Base-by-base conservation (phyloP, 2,113 vertebrate genomes). In the Orthonyx spaldingii region DNA sequence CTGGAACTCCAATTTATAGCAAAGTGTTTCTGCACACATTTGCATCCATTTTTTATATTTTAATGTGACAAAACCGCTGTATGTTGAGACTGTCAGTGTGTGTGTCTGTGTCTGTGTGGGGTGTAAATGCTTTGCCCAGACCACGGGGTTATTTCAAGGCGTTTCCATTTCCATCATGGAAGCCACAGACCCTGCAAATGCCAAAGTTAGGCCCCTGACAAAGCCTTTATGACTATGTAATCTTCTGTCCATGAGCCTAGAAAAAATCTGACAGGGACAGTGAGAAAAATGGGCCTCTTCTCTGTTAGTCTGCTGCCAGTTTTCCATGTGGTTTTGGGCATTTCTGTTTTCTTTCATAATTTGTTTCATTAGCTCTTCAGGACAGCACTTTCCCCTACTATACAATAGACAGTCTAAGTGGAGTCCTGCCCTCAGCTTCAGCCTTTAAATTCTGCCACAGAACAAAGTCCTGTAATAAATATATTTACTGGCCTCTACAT, bases 141-240 rank as follows among this genome's bases (percentile, higher is more conserved):
- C 8, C 35, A 37, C 0, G 0, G 8, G 13, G 53, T 71, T 24
- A 32, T 41, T 84, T 84, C 0, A 6, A 49, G 22, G 23, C 15
- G 3, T 50, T 27, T 71, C 12, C 3, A 0, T 72, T 55, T 83
- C 46, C 13, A 9, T 16, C 46, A 57, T 0, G 3, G 28, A 68
- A 85, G 85, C 11, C 11, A 56, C 7, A 50, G 30, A 44, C 15
- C 16, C 13, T 63, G 2, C 1, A 61, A 46, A 6, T 39, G 41
- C 16, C 61, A 76, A 56, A 37, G 9, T 49, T 74, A 84, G 32
- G 32, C 14, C 24, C 30, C 13, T 28, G 35, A 50, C 4, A 22
- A 47, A 35, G 27, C 6, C 3, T 78, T 84, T 78, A 44, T 30
- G 24, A 18, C 21, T 13, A 3, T 7, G 20, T 33, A 33, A 68